Evolutionary conservation across 2,888 invertebrate genomes (phyloP).

Genomic region (Frankliniella fusca): DNA sequence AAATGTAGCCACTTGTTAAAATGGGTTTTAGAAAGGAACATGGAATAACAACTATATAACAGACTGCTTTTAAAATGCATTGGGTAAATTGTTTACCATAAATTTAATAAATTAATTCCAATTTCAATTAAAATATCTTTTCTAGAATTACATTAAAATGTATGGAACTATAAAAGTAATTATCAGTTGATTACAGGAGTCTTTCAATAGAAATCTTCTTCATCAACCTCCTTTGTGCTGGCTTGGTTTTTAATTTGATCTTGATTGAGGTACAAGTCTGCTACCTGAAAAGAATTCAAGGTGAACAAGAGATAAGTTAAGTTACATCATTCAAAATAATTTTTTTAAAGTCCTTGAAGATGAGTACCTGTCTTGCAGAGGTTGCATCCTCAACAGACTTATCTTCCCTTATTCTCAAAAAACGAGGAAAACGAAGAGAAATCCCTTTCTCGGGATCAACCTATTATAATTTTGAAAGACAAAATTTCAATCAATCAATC

Average conservation of each 20-base stretch:
- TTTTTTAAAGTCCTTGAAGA: not conserved
- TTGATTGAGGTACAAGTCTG: constrained; percentile 85
- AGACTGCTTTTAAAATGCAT: not conserved
- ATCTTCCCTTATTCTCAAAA: constrained; percentile 84
- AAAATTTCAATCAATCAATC: not conserved
- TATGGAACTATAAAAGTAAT: no score
- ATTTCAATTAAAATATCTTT: no score
- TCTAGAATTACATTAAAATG: no score
- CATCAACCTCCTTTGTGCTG: constrained; percentile 46
- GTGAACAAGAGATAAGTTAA: constrained; percentile 30
- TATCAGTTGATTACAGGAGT: not conserved
- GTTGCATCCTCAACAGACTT: constrained; percentile 92
- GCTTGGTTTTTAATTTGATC: constrained; percentile 78
- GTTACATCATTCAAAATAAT: not conserved
- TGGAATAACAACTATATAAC: not conserved
- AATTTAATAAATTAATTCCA: not conserved
- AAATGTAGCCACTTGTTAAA: not conserved
- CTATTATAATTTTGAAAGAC: constrained; percentile 45
- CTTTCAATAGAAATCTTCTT: constrained; percentile 61
- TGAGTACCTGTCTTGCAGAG: constrained; percentile 67
- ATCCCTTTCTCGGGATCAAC: constrained; percentile 87
- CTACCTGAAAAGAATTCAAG: constrained; percentile 52
- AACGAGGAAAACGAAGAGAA: constrained; percentile 91
- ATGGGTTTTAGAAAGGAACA: not conserved
- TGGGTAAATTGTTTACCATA: not conserved